Evolutionary conservation across 2,888 invertebrate species (phyloP).

Genomic region (Rhamnusium bicolor): DNA sequence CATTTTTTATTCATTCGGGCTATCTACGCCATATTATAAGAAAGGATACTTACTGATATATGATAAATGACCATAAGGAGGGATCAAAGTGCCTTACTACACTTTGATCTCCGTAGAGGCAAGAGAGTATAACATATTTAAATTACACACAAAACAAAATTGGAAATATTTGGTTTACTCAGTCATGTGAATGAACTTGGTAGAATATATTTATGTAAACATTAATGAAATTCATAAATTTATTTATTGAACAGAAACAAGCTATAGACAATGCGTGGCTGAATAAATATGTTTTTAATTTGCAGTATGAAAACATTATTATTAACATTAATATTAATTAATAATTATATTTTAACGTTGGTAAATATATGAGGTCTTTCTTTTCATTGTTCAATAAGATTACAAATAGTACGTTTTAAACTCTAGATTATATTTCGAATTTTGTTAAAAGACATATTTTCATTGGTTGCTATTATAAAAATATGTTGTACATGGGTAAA

Average conservation of each 20-base stretch:
- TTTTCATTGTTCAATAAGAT: no score
- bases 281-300: background rate
- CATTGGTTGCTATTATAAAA: no score
- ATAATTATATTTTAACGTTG: no score
- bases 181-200: background rate
- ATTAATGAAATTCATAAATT: background rate
- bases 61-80: background rate
- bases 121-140: background rate
- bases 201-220: background rate
- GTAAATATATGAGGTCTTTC: no score
- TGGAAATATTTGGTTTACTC: background rate
- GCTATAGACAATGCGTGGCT: background rate
- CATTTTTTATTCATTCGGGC: background rate
- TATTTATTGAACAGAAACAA: background rate
- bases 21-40: background rate
- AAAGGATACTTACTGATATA: background rate
- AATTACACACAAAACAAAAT: background rate
- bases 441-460: no score
- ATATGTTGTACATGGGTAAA: no score
- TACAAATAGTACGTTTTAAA: no score
- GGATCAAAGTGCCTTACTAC: background rate
- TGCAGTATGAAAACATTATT: background rate
- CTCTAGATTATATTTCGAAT: no score
- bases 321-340: no score
- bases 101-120: background rate